Percentiles rank a stretch among this genome's conserved stretches.
Evolutionary conservation across 2,888 invertebrate species (phyloP).

Genomic region (Spisula subtruncata): DNA sequence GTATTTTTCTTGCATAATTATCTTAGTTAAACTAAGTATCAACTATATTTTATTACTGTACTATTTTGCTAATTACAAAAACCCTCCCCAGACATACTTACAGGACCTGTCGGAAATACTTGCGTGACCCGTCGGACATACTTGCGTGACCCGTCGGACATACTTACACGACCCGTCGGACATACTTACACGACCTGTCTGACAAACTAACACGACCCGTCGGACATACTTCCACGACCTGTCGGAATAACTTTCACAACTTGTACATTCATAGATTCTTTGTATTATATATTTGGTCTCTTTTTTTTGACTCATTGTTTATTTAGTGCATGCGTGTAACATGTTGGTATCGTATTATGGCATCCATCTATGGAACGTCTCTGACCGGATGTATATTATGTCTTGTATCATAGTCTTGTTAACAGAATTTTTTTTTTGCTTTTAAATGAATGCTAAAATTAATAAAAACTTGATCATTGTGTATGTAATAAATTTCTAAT

Average conservation of each 20-base stretch:
- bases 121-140: constrained; percentile 34
- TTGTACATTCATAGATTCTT: constrained; percentile 48
- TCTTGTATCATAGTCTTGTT: constrained; percentile 53
- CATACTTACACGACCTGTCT: constrained; percentile 20
- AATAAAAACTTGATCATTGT: constrained; percentile 70
- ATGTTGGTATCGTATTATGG: constrained; percentile 9
- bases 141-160: no score
- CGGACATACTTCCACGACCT: no score
- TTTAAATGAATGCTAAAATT: constrained; percentile 69
- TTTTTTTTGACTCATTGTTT: constrained; percentile 26
- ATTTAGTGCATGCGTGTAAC: constrained; percentile 37
- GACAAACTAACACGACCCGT: no score
- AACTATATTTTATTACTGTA: constrained; percentile 2
- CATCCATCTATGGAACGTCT: neutral
- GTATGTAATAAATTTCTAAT: constrained; percentile 73
- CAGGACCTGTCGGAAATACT: no score
- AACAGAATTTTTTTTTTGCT: constrained; percentile 56
- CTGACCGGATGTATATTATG: constrained; percentile 43
- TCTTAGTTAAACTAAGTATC: constrained; percentile 14
- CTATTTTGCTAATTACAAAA: neutral
- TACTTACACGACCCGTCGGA: no score
- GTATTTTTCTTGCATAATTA: neutral
- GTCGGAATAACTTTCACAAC: neutral
- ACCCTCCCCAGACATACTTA: neutral
- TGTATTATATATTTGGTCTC: constrained; percentile 32